Conservation (phyloP, 2,113 vertebrate species). For the Acrocephalus kingi region DNA sequence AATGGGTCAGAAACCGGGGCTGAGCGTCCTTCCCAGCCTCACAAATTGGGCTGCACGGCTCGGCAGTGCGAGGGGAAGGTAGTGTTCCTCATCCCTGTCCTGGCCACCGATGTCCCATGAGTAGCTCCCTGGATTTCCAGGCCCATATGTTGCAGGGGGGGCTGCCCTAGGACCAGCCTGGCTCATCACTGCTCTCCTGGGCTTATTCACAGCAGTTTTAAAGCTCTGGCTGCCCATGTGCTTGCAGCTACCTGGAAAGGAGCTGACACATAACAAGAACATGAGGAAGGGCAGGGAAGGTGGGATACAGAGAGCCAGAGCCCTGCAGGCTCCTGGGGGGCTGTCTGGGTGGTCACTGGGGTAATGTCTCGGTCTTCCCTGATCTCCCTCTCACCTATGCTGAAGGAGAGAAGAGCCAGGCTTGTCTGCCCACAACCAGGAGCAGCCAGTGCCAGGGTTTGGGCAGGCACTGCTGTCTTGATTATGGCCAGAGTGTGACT, state of each 20-base stretch:
- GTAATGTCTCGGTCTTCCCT: not conserved
- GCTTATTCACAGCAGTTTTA: not conserved
- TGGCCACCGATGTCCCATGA: rapidly evolving
- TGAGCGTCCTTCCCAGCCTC: not conserved
- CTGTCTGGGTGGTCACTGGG: not conserved
- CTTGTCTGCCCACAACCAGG: rapidly evolving
- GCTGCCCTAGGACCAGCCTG: not conserved
- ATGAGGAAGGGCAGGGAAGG: not conserved
- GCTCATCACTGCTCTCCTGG: not conserved
- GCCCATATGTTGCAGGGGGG: rapidly evolving
- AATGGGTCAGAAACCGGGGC: not conserved
- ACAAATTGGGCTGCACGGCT: rapidly evolving
- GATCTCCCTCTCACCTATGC: not conserved
- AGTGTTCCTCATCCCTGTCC: rapidly evolving
- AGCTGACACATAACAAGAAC: not conserved
- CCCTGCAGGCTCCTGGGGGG: not conserved
- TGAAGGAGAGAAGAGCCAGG: rapidly evolving
- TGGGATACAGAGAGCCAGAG: not conserved
- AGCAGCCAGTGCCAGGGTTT: not conserved
- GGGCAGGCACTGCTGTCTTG: not conserved
- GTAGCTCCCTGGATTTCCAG: not conserved
- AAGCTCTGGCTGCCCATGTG: not conserved
- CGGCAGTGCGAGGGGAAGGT: not conserved
- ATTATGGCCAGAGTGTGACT: rapidly evolving
- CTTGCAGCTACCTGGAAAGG: not conserved